Base-by-base conservation (phyloP, 2,888 invertebrate genomes). In the Carcina quercana region DNA sequence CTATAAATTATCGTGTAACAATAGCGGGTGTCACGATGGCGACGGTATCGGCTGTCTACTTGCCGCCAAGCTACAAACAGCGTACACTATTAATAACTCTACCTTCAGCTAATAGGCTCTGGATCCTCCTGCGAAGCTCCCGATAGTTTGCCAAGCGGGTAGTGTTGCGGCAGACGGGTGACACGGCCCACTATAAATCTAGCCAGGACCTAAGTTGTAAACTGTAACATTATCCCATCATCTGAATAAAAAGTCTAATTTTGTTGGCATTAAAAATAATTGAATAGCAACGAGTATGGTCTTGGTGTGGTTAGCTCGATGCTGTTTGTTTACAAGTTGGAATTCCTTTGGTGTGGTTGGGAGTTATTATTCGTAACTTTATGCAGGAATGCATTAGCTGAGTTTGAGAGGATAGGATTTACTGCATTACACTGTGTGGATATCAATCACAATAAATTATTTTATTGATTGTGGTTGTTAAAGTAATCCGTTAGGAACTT, bases 1-100 rank as follows among this genome's bases (percentile, higher is more conserved):
- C 64, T 73, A 75, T 79, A 80, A 80, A 80, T 79, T 79, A 75
- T 53, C 45, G 43, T 56, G 55, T 59, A 70, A 78, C 78, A 76
- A 78, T 78, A 68, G 71, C 59, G n/a, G 64, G 65, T 71, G 71
- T 74, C 74, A 68, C 61, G 70, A 69, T 67, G 67, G 70, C 69
- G 61, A 52, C 46, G 54, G 59, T 68, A 71, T 73, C 67, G 63
- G 59, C 57, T 53, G 50, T 62, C 59, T 59, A 63, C 59, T 65
- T 65, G 52, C 56, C 63, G 59, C 58, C 53, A 43, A 33, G 36
- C 34, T 21, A 5, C n/a, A 29, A 29, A 21, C 21, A 21, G 26
- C 36, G 27, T 40, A 28, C 28, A 24, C 37, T 22, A 56, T 40
- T 55, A 40, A 47, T 33, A 40, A 43, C 60, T 51, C 49, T 65